These are phyloP conservation scores for Alauda arvensis DNA, from an alignment of 2,797 vertebrate species.

Conservation along the genomic window DNA sequence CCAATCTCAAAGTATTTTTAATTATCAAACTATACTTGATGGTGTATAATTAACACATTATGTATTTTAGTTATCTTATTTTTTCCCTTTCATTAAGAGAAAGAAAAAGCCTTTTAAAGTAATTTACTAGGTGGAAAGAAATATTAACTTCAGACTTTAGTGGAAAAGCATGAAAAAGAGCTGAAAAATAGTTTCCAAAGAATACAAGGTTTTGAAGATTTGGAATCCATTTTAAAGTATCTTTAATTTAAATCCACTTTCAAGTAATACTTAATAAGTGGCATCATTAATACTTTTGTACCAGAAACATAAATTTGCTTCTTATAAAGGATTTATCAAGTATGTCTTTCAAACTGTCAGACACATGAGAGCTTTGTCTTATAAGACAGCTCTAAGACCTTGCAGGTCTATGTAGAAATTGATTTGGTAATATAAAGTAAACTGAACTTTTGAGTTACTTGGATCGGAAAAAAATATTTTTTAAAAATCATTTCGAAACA, in stretches of 20 bases:
- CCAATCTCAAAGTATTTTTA: not conserved
- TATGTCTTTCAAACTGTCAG: slow-evolving; percentile 20
- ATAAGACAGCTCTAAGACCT: not conserved
- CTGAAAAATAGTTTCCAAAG: slow-evolving; percentile 25
- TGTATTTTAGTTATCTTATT: not conserved
- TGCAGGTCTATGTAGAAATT: not conserved
- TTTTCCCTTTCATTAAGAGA: not conserved
- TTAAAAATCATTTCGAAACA: not conserved
- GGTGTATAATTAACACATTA: not conserved
- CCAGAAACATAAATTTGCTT: slow-evolving; percentile 3
- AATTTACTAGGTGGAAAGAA: not conserved
- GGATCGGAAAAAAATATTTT: not conserved
- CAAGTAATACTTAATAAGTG: not conserved
- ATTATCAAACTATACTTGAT: not conserved
- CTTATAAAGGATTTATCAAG: slow-evolving; percentile 30
- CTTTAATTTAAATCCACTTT: slow-evolving; percentile 27
- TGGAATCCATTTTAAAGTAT: slow-evolving; percentile 27
- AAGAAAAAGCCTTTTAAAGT: not conserved
- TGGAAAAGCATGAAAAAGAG: not conserved
- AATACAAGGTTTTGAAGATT: slow-evolving; percentile 24
- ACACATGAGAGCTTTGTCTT: not conserved
- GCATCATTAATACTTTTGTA: not conserved
- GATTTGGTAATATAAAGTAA: not conserved
- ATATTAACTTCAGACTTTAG: slow-evolving; percentile 15
- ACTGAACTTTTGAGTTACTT: slow-evolving; percentile 3